Percentiles rank a stretch among this genome's conserved stretches.
Evolutionary conservation across 92 coral and sea anemone species (phyloP).

Genomic region (Epizoanthus fatuus): DNA sequence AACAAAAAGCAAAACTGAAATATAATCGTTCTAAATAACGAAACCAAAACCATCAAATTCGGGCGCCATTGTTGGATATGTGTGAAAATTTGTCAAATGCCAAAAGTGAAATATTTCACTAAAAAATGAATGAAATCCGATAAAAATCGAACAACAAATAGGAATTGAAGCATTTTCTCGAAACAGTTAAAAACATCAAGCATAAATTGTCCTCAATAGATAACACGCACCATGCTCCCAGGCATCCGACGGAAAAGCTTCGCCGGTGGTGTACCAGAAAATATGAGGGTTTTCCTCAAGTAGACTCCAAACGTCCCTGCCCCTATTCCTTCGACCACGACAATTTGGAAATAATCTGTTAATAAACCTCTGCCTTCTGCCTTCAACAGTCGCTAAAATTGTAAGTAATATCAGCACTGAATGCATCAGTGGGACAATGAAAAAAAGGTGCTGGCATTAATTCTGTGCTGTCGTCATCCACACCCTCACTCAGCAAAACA

Average conservation of each 20-base stretch:
- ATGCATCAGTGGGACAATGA: not conserved
- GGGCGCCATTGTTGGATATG: slow-evolving; percentile 1
- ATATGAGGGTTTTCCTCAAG: slow-evolving; percentile 8
- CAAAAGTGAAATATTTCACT: not conserved
- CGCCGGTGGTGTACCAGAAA: slow-evolving; percentile 42
- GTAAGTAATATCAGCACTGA: not conserved
- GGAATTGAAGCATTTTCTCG: not conserved
- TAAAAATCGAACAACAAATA: slow-evolving; percentile 1
- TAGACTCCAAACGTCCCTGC: slow-evolving; percentile 28
- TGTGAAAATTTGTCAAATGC: not conserved
- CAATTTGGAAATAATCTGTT: not conserved
- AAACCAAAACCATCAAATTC: slow-evolving; percentile 8
- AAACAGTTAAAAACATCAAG: not conserved
- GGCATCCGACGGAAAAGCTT: slow-evolving; percentile 1
- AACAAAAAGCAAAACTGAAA: not conserved
- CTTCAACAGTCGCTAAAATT: slow-evolving; percentile 8
- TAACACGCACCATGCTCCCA: slow-evolving; percentile 9
- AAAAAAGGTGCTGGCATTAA: too few species aligned
- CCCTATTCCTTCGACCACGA: slow-evolving; percentile 17
- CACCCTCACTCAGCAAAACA: too few species aligned
- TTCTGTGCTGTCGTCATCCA: too few species aligned
- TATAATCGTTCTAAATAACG: slow-evolving; percentile 13
- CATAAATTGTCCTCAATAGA: not conserved
- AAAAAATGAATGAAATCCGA: slow-evolving; percentile 5
- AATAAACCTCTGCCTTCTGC: not conserved